phyloP scores from a whole-genome alignment of 2,888 invertebrate species.

The Tholera decimalis region DNA sequence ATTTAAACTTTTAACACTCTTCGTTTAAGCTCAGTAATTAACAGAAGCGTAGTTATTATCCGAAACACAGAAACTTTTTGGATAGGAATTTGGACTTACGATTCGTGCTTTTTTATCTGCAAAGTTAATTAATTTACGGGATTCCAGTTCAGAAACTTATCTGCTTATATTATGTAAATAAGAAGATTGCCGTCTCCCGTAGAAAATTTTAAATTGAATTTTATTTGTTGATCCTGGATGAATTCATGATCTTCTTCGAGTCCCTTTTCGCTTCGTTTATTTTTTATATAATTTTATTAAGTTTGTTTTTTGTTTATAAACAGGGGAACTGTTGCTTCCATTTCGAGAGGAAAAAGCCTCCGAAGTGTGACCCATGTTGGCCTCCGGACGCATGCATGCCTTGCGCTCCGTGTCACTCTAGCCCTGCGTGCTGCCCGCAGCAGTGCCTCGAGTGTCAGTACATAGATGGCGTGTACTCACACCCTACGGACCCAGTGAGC shows the following conservation, averaged over 20 bases:
- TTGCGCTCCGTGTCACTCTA: constrained; percentile 42
- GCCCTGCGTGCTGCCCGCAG: constrained; percentile 26
- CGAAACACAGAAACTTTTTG: constrained; percentile 80
- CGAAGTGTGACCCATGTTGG: constrained; percentile 47
- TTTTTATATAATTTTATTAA: constrained; percentile 44
- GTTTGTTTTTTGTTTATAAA: constrained; percentile 62
- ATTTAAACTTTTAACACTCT: constrained; percentile 78
- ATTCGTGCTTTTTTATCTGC: constrained; percentile 82
- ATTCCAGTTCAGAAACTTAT: constrained; percentile 79
- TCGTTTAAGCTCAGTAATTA: constrained; percentile 79
- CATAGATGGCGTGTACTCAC: constrained; percentile 69
- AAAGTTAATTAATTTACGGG: constrained; percentile 86
- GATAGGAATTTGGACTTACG: constrained; percentile 77
- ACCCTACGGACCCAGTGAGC: constrained; percentile 51
- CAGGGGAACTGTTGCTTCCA: constrained; percentile 85
- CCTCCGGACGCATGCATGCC: constrained; percentile 41
- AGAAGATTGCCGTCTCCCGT: constrained; percentile 67
- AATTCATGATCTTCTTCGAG: constrained; percentile 35
- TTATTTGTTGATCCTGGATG: constrained; percentile 44
- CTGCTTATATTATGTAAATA: constrained; percentile 87
- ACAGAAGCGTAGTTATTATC: constrained; percentile 81
- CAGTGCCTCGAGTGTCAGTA: constrained; percentile 66
- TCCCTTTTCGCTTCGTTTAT: constrained; percentile 27
- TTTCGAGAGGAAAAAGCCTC: constrained; percentile 76
- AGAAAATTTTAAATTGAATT: constrained; percentile 63